phyloP scores from a whole-genome alignment of 2,797 vertebrate genomes.

The Leucoraja ocellata region DNA sequence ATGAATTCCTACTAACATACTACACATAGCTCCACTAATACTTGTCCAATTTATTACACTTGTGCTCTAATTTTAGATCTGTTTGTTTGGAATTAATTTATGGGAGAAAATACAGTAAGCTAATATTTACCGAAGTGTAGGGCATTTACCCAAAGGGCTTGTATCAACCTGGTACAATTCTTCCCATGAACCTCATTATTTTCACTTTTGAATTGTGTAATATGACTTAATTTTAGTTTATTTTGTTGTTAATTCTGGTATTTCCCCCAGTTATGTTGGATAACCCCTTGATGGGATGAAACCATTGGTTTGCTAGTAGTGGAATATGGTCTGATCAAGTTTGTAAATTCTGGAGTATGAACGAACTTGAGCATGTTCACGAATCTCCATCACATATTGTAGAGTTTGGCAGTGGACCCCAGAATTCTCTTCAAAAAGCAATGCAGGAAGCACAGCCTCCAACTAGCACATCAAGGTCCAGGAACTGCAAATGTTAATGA shows the following conservation, averaged over 20 bases:
- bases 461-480: background rate
- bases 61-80: background rate
- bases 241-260: background rate
- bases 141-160: background rate
- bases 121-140: background rate
- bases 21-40: background rate
- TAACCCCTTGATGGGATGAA: background rate
- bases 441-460: background rate
- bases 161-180: conserved; percentile 1
- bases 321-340: background rate
- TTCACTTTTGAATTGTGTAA: conserved; percentile 2
- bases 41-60: background rate
- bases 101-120: background rate
- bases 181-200: background rate
- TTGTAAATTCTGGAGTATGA: background rate
- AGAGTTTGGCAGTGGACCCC: background rate
- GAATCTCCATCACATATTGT: background rate
- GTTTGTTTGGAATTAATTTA: background rate
- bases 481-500: background rate
- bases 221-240: background rate
- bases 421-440: background rate
- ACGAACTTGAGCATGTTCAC: background rate
- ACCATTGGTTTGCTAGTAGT: background rate
- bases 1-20: background rate
- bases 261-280: background rate